Conservation (phyloP, 2,797 vertebrate genomes). For the Buceros bicornis region DNA sequence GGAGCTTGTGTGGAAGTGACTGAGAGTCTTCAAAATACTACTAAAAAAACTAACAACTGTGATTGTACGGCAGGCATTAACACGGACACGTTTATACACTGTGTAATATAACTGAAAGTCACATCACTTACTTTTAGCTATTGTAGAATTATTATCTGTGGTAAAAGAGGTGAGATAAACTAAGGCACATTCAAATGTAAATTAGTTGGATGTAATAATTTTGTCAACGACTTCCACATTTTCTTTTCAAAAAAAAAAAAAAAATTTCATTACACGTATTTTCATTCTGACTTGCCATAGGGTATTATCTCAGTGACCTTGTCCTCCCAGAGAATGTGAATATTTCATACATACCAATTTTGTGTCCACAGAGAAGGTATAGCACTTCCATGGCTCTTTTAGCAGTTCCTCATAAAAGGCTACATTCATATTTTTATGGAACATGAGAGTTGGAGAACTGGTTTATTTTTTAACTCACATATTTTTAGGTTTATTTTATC, state of each 20-base stretch:
- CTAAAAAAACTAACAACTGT: neutral
- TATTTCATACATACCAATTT: neutral
- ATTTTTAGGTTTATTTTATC: slow-evolving; percentile 50
- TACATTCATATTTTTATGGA: neutral
- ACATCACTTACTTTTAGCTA: slow-evolving; percentile 13
- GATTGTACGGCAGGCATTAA: neutral
- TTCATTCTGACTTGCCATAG: neutral
- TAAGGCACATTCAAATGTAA: slow-evolving; percentile 12
- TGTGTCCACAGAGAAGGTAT: neutral
- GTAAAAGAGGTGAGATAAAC: slow-evolving; percentile 1
- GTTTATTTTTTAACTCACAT: neutral
- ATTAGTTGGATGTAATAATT: slow-evolving; percentile 44
- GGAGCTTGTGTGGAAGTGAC: neutral
- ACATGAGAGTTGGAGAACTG: neutral
- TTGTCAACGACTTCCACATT: neutral
- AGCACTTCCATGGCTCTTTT: neutral
- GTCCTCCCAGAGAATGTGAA: neutral
- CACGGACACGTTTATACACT: neutral
- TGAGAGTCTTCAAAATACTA: neutral
- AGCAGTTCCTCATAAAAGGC: neutral
- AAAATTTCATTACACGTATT: neutral
- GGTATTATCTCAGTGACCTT: neutral
- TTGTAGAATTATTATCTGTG: slow-evolving; percentile 43
- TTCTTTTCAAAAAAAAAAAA: neutral
- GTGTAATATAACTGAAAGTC: neutral